phyloP scores from a whole-genome alignment of 2,113 vertebrate species.

The Cyanoliseus patagonus region DNA sequence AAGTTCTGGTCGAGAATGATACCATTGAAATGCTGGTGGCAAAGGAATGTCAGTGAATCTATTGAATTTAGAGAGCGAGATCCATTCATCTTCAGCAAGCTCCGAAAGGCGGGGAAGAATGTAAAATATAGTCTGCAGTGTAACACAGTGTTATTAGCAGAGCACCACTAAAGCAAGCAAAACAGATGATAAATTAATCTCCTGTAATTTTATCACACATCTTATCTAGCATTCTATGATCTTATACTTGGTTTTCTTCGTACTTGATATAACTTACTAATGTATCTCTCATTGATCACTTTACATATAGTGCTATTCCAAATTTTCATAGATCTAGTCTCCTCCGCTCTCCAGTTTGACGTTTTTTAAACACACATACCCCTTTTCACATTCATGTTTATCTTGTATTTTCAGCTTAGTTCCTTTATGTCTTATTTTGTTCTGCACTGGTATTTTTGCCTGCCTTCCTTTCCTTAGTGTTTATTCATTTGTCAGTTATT shows the following conservation, averaged over 20 bases:
- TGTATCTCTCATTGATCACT: not conserved
- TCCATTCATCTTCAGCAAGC: constrained; percentile 91
- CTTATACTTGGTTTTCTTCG: not conserved
- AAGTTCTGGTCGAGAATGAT: constrained; percentile 69
- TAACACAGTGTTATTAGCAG: not conserved
- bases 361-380: not conserved
- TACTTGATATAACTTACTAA: not conserved
- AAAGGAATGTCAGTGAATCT: constrained; percentile 74
- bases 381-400: not conserved
- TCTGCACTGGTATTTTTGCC: not conserved
- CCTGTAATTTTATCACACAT: not conserved
- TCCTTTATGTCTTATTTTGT: not conserved
- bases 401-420: not conserved
- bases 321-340: not conserved
- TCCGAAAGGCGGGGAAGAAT: constrained; percentile 88
- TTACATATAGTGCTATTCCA: not conserved
- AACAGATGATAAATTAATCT: not conserved
- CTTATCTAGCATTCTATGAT: not conserved
- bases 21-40: constrained; percentile 69
- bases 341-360: not conserved
- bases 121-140: constrained; percentile 86
- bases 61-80: constrained; percentile 83
- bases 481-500: not conserved
- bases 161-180: not conserved
- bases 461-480: not conserved